Percentiles rank a stretch among this genome's conserved stretches.
Conservation (phyloP, 2,113 vertebrate genomes). For the cattle (Bos taurus) region ARS-UCD2.0 NC_037339.1:40430001-40430500, state of each 20-base stretch:
- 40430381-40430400: neutral
- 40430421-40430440: neutral
- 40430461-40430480: neutral
- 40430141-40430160: neutral
- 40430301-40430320: neutral
- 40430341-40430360: neutral
- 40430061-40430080: neutral
- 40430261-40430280: neutral
- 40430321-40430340: neutral
- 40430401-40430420: neutral
- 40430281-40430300: neutral
- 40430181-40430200: neutral
- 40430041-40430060: neutral
- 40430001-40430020: neutral
- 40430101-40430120: neutral
- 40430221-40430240: neutral
- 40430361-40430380: neutral
- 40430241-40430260: neutral
- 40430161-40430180: neutral
- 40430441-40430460: neutral
- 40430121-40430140: neutral
- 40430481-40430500: neutral
- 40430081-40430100: neutral
- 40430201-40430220: neutral
- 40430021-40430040: neutral